Conservation (phyloP, 2,888 invertebrate genomes). For the Dorcus parallelipipedus region DNA sequence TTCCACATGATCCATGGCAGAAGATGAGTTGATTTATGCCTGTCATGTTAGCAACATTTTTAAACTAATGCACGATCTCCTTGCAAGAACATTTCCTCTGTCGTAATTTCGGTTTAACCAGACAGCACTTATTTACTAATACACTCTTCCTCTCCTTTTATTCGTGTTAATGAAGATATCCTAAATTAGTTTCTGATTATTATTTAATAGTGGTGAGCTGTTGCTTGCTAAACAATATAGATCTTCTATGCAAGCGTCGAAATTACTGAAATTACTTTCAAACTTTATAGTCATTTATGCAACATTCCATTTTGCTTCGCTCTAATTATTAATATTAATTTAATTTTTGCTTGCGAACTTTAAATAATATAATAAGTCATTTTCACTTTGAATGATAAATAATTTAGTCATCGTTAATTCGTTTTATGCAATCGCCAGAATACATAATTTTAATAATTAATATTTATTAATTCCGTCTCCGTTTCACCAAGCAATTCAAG, state of each 20-base stretch:
- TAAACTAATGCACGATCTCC: conserved; percentile 26
- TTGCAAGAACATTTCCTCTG: background rate
- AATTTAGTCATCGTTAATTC: no score
- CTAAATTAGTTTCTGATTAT: conserved; percentile 2
- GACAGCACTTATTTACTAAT: background rate
- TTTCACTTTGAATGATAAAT: no score
- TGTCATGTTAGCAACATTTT: conserved; percentile 35
- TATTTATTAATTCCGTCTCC: no score
- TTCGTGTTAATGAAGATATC: background rate
- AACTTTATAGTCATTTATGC: no score
- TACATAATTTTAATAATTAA: no score
- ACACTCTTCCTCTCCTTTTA: background rate
- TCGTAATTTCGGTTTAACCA: background rate
- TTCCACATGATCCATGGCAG: conserved; percentile 29
- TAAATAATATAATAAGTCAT: no score
- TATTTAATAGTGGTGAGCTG: background rate
- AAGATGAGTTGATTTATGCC: conserved; percentile 39
- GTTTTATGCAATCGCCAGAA: no score
- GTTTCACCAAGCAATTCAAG: background rate
- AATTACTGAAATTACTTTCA: no score
- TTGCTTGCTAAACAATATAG: background rate
- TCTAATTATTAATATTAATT: no score
- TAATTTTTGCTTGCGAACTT: no score
- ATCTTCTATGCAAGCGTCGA: no score
- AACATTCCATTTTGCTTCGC: no score